These are phyloP conservation scores for Leontopithecus rosalia DNA, from an alignment of 2,797 vertebrate genomes.

Conservation along the genomic window DNA sequence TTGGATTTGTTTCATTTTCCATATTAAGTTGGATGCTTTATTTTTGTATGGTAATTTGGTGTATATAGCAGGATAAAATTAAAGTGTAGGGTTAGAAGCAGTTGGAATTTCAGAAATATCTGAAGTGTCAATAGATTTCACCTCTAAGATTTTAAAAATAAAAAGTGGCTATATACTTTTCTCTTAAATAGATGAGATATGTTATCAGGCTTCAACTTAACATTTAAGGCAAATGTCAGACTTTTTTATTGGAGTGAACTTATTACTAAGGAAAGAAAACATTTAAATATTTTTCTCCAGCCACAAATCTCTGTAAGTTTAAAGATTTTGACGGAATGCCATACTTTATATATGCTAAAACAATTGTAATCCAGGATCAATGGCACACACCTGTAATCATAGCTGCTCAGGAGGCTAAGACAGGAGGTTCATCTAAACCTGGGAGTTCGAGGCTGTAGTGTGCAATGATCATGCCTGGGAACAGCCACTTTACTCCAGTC, in stretches of 20 bases:
- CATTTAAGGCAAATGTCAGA: constrained; percentile 63
- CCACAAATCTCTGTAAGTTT: constrained; percentile 69
- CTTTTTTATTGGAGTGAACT: constrained; percentile 69
- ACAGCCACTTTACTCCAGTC: neutral
- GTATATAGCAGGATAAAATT: neutral
- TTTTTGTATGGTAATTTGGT: neutral
- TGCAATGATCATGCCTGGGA: neutral
- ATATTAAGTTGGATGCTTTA: neutral
- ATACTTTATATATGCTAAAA: constrained; percentile 60
- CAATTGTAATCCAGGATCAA: constrained; percentile 11
- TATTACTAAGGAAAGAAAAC: constrained; percentile 64
- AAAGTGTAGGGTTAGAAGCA: neutral
- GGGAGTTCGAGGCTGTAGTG: neutral
- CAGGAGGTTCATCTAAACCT: neutral
- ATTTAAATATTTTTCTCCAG: constrained; percentile 69
- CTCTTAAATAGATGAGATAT: neutral
- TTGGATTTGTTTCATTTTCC: neutral
- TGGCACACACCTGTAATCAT: neutral
- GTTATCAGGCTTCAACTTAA: constrained; percentile 67
- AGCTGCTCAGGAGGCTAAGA: neutral
- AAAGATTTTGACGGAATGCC: constrained; percentile 77
- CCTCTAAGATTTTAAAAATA: neutral
- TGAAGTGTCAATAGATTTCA: neutral
- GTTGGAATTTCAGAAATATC: constrained; percentile 11
- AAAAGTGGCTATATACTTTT: neutral